These are phyloP conservation scores for Sturmia bella DNA, from an alignment of 2,888 invertebrate genomes.

Conservation along the genomic window DNA sequence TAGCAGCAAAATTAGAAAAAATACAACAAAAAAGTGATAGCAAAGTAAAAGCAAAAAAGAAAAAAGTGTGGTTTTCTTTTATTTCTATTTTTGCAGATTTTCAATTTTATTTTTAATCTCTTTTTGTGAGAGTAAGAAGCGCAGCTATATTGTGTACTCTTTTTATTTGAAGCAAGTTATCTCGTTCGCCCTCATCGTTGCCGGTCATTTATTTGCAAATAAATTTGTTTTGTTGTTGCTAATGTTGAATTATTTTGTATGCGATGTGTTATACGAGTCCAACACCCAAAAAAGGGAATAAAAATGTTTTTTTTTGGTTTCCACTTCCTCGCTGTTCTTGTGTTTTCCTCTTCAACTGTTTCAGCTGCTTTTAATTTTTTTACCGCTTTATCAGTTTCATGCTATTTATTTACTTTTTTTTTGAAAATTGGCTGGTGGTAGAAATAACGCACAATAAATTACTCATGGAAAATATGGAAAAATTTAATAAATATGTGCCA, in stretches of 20 bases:
- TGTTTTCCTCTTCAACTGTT: conserved; percentile 47
- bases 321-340: conserved; percentile 67
- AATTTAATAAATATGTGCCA: conserved; percentile 8
- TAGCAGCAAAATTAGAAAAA: conserved; percentile 61
- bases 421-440: conserved; percentile 50
- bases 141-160: conserved; percentile 27
- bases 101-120: conserved; percentile 27
- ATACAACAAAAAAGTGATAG: conserved; percentile 59
- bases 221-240: conserved; percentile 24
- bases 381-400: conserved; percentile 49
- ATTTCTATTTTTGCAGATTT: conserved; percentile 53
- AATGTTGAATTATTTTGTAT: conserved; percentile 53
- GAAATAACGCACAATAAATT: conserved; percentile 19
- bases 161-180: conserved; percentile 33
- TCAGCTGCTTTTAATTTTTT: conserved; percentile 48
- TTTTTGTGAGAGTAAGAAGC: conserved; percentile 54
- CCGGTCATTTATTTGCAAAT: conserved; percentile 67
- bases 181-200: conserved; percentile 56
- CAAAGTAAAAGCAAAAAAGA: conserved; percentile 60
- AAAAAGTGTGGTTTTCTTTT: conserved; percentile 66
- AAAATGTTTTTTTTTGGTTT: conserved; percentile 77
- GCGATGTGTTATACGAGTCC: conserved; percentile 81
- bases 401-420: conserved; percentile 7
- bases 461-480: conserved; percentile 12
- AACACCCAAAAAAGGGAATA: conserved; percentile 82